phyloP scores from a whole-genome alignment of 2,888 invertebrate genomes.

The Alentia gelatinosa region DNA sequence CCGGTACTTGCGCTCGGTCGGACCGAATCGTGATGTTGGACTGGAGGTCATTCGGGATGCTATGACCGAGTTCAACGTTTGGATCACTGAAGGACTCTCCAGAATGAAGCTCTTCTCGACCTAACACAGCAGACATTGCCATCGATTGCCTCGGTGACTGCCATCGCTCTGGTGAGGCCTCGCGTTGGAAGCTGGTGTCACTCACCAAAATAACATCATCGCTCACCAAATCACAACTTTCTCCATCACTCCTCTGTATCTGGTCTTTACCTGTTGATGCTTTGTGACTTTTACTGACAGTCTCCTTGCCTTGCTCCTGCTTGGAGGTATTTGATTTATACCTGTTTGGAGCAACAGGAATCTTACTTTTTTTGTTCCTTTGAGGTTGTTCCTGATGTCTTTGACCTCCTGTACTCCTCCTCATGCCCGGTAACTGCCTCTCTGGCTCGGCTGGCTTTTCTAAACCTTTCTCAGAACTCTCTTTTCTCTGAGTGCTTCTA shows the following conservation, averaged over 20 bases:
- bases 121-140: background rate
- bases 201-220: background rate
- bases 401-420: no score
- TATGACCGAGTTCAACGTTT: background rate
- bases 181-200: background rate
- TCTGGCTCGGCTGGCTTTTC: background rate
- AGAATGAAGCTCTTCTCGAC: background rate
- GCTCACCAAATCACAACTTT: background rate
- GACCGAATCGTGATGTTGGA: background rate
- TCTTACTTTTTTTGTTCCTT: background rate
- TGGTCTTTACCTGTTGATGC: background rate
- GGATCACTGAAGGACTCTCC: background rate
- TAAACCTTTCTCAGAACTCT: background rate
- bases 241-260: background rate
- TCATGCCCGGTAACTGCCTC: background rate
- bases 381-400: no score
- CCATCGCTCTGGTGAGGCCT: background rate
- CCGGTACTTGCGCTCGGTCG: background rate
- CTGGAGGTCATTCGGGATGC: slow-evolving; percentile 14
- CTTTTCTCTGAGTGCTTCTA: background rate
- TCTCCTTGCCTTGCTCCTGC: background rate
- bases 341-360: background rate
- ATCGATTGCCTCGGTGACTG: slow-evolving; percentile 9
- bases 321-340: background rate
- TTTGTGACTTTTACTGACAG: background rate